These are phyloP conservation scores for Drosophila nikananu DNA, from an alignment of 1,140 invertebrate genomes.

Conservation along the genomic window DNA sequence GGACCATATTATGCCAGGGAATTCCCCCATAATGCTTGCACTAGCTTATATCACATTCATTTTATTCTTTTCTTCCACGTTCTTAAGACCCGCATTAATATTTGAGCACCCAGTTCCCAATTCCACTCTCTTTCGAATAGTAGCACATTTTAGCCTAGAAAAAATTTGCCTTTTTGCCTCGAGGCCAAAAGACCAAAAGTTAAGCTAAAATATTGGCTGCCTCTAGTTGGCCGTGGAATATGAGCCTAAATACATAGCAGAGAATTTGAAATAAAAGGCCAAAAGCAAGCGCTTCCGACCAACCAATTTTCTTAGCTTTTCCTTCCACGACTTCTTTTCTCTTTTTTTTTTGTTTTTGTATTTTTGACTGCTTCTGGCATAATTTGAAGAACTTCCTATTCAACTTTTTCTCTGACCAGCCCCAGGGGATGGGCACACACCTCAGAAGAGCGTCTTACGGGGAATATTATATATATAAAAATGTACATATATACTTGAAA, in stretches of 20 bases:
- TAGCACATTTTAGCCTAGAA: constrained; percentile 3
- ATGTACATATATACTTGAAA: constrained; percentile 41
- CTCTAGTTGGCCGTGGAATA: constrained; percentile 22
- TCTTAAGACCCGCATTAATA: constrained; percentile 29
- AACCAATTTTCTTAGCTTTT: constrained; percentile 40
- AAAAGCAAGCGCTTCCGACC: constrained; percentile 34
- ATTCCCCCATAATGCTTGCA: not conserved
- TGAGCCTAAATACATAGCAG: constrained; percentile 44
- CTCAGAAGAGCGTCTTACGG: constrained; percentile 13
- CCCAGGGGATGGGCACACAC: constrained; percentile 41
- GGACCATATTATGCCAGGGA: not conserved
- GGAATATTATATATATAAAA: not conserved
- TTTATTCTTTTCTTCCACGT: not conserved
- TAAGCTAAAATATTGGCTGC: constrained; percentile 40
- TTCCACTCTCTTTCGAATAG: constrained; percentile 32
- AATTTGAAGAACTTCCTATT: constrained; percentile 60
- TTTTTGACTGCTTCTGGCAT: constrained; percentile 50
- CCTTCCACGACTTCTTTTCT: constrained; percentile 10
- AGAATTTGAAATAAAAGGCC: constrained; percentile 49
- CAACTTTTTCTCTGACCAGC: constrained; percentile 52
- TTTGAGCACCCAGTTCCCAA: constrained; percentile 39
- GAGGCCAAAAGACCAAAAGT: constrained; percentile 32
- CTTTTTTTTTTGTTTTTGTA: no score
- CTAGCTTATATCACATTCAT: constrained; percentile 16
- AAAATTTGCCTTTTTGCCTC: constrained; percentile 24